Evolutionary conservation across 2,888 invertebrate species (phyloP).

Genomic region (Pyrochroa serraticornis): DNA sequence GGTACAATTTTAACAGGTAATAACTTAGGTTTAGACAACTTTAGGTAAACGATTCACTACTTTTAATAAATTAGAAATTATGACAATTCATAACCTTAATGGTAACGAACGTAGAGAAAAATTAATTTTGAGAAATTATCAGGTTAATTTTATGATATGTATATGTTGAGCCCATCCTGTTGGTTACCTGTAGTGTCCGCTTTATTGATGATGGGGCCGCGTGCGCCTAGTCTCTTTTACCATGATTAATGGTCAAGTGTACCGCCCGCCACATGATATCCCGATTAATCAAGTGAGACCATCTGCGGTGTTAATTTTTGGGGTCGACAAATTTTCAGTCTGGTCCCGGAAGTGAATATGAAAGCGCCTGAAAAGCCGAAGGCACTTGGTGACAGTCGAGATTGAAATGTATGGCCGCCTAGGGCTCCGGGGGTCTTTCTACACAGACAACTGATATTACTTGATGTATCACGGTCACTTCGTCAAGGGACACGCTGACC

Average conservation of each 20-base stretch:
- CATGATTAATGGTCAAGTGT: slow-evolving; percentile 50
- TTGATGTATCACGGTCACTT: slow-evolving; percentile 60
- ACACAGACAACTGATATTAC: slow-evolving; percentile 58
- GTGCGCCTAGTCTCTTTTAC: slow-evolving; percentile 47
- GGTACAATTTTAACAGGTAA: too few relatives aligned
- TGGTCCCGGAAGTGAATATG: slow-evolving; percentile 19
- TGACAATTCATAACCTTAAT: too few relatives aligned
- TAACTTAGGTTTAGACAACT: too few relatives aligned
- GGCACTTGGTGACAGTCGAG: slow-evolving; percentile 53
- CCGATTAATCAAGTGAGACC: slow-evolving; percentile 47
- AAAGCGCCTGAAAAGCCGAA: slow-evolving; percentile 14
- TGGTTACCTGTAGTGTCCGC: slow-evolving; percentile 42
- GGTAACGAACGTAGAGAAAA: too few relatives aligned
- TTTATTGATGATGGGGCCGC: slow-evolving; percentile 51
- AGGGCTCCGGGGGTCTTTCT: slow-evolving; percentile 54
- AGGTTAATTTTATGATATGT: too few relatives aligned
- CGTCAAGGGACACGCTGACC: slow-evolving; percentile 55
- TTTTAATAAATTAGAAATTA: too few relatives aligned
- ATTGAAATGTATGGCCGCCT: slow-evolving; percentile 59
- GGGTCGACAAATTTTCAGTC: slow-evolving; percentile 15
- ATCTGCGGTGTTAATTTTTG: slow-evolving; percentile 27
- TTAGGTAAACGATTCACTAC: too few relatives aligned
- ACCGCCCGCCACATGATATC: slow-evolving; percentile 51
- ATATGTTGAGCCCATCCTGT: slow-evolving; percentile 9
- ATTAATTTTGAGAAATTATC: too few relatives aligned